A percentile compares a stretch with the other conserved stretches of the same genome.
Conservation (phyloP, 2,888 invertebrate species). For the Lamproptera curius region DNA sequence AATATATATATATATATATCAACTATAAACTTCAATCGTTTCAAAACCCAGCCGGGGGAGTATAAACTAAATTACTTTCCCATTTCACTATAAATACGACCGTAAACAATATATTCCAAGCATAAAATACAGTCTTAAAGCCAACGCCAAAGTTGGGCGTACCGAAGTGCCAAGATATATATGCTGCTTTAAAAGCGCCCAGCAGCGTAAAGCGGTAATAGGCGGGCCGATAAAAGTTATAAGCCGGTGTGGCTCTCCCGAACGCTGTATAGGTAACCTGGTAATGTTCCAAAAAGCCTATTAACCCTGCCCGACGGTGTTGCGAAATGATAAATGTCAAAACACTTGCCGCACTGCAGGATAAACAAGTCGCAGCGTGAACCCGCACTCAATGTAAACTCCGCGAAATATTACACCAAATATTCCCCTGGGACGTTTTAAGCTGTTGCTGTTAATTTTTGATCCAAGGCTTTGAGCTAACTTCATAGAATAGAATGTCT, state of each 20-base stretch:
- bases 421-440: neutral
- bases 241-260: slow-evolving; percentile 21
- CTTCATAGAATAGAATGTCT: too few relatives aligned
- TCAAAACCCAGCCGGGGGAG: too few relatives aligned
- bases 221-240: slow-evolving; percentile 17
- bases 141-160: slow-evolving; percentile 30
- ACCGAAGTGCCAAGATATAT: slow-evolving; percentile 10
- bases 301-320: slow-evolving; percentile 44
- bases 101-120: neutral
- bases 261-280: slow-evolving; percentile 42
- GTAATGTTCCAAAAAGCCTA: slow-evolving; percentile 72
- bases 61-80: too few relatives aligned
- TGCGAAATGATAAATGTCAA: slow-evolving; percentile 68
- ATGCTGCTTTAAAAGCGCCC: slow-evolving; percentile 2
- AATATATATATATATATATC: too few relatives aligned
- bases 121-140: slow-evolving; percentile 6
- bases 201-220: slow-evolving; percentile 10
- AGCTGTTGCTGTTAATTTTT: too few relatives aligned
- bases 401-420: neutral
- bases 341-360: slow-evolving; percentile 67
- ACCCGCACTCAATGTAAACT: slow-evolving; percentile 21
- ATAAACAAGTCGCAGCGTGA: slow-evolving; percentile 37
- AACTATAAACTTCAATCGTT: too few relatives aligned
- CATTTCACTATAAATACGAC: neutral
- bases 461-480: too few relatives aligned